Evolutionary conservation across 2,113 vertebrate species (phyloP).

Genomic region (Psilopogon haemacephalus): DNA sequence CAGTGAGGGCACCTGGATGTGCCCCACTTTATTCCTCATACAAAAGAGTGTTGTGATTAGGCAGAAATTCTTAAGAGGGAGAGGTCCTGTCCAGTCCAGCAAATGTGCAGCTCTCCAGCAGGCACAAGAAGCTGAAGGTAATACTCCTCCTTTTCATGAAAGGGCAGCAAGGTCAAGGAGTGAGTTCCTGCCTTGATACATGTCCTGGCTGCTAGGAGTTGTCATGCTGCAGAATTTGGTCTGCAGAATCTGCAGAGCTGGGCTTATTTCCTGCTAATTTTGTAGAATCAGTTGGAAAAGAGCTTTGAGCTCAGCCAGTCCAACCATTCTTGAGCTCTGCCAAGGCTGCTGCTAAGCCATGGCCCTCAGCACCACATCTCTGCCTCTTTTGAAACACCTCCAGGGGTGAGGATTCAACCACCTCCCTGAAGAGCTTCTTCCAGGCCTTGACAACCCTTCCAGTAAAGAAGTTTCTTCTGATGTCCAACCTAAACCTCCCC

Average conservation of each 20-base stretch:
- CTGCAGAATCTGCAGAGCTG: neutral
- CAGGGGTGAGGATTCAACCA: no score
- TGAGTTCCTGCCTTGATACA: neutral
- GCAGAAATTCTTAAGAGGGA: neutral
- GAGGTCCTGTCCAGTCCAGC: neutral
- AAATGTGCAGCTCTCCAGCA: neutral
- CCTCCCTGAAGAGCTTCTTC: no score
- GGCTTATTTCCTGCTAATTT: slow-evolving; percentile 7
- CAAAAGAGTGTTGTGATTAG: neutral
- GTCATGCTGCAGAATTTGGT: neutral
- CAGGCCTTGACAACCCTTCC: no score
- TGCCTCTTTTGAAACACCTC: no score
- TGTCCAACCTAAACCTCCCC: no score
- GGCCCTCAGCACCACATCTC: no score
- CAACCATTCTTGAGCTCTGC: no score
- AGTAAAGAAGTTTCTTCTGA: no score
- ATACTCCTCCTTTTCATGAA: neutral
- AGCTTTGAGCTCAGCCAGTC: no score
- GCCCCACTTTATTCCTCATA: neutral
- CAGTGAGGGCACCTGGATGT: neutral
- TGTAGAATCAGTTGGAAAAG: neutral
- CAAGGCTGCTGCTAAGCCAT: no score
- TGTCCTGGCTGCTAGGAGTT: neutral
- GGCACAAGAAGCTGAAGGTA: neutral
- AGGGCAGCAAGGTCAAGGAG: neutral